phyloP scores from a whole-genome alignment of 2,113 vertebrate genomes.

The Pterocles orientalis region DNA sequence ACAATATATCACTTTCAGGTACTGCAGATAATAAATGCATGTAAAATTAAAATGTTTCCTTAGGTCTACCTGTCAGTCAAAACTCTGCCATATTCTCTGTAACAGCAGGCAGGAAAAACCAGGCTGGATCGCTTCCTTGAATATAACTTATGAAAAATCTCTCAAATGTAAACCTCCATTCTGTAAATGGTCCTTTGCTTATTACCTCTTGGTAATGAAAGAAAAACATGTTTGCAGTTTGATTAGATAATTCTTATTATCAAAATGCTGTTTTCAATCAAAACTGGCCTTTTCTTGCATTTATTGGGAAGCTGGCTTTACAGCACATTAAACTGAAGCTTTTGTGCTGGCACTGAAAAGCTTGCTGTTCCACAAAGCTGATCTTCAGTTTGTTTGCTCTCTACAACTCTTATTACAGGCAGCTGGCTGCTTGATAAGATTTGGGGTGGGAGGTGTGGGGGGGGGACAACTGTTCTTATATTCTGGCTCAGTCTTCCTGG shows the following conservation, averaged over 20 bases:
- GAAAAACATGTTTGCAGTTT: slow-evolving; percentile 19
- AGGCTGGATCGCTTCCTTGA: neutral
- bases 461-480: neutral
- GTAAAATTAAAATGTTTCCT: neutral
- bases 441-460: neutral
- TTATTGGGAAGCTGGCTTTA: slow-evolving; percentile 58
- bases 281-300: slow-evolving; percentile 69
- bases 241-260: slow-evolving; percentile 66
- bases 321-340: slow-evolving; percentile 39
- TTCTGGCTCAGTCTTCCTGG: neutral
- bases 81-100: neutral
- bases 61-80: neutral
- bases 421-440: neutral
- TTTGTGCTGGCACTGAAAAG: slow-evolving; percentile 37
- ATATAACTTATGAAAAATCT: neutral
- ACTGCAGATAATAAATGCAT: neutral
- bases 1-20: neutral
- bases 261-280: slow-evolving; percentile 67
- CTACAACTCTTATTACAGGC: neutral
- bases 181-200: neutral
- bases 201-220: neutral
- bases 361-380: neutral
- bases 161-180: neutral
- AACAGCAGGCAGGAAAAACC: neutral
- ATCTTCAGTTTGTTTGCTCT: slow-evolving; percentile 51